Evolutionary conservation across 1,140 invertebrate species (phyloP).

Genomic region (Mylabris phalerata): DNA sequence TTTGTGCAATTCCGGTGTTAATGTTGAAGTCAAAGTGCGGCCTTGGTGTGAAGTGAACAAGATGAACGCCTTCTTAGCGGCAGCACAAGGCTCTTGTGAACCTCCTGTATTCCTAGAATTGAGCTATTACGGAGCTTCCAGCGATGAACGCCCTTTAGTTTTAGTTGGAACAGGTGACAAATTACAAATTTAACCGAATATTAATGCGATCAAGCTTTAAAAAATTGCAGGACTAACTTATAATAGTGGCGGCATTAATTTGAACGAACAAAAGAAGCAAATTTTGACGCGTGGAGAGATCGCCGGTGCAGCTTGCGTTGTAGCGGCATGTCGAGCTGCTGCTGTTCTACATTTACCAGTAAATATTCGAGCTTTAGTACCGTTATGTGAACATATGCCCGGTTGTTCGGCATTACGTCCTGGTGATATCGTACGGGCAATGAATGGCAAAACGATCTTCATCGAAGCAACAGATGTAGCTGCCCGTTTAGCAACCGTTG

Average conservation of each 20-base stretch:
- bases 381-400: conserved; percentile 59
- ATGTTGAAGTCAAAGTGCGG: conserved; percentile 47
- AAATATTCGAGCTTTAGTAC: conserved; percentile 50
- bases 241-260: conserved; percentile 59
- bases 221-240: conserved; percentile 55
- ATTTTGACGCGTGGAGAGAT: conserved; percentile 61
- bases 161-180: conserved; percentile 16
- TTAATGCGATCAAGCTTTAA: too few species aligned
- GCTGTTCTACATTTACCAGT: conserved; percentile 50
- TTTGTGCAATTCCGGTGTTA: conserved; percentile 44
- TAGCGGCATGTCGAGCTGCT: conserved; percentile 48
- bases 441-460: conserved; percentile 60
- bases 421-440: conserved; percentile 57
- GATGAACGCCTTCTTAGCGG: conserved; percentile 58
- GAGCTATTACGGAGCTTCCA: conserved; percentile 44
- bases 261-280: conserved; percentile 53
- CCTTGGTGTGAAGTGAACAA: conserved; percentile 54
- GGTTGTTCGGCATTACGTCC: conserved; percentile 55
- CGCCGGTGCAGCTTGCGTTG: conserved; percentile 59
- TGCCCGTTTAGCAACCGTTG: conserved; percentile 56
- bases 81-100: conserved; percentile 54
- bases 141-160: conserved; percentile 42
- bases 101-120: conserved; percentile 58
- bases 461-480: conserved; percentile 64
- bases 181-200: not conserved